These are phyloP conservation scores for Eristalis arbustorum DNA, from an alignment of 2,888 invertebrate genomes.

Conservation along the genomic window DNA sequence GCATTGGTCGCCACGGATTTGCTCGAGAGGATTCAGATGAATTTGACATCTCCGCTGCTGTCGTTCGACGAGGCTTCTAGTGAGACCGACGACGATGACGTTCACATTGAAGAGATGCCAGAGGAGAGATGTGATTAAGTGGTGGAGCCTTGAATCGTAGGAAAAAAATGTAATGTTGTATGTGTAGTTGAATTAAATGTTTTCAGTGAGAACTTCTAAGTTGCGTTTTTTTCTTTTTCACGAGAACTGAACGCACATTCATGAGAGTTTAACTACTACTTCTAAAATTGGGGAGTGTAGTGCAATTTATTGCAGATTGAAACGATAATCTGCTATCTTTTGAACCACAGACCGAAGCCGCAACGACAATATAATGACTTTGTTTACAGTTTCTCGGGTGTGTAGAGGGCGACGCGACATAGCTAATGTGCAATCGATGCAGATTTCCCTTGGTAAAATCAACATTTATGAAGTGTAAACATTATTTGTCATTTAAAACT, in stretches of 20 bases:
- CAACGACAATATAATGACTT: constrained; percentile 48
- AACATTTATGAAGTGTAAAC: constrained; percentile 54
- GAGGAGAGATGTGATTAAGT: constrained; percentile 23
- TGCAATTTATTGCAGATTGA: background rate
- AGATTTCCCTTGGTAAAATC: constrained; percentile 17
- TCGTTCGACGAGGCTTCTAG: constrained; percentile 71
- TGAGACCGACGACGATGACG: constrained; percentile 74
- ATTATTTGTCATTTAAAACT: constrained; percentile 52
- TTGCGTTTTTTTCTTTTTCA: background rate
- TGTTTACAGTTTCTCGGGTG: constrained; percentile 43
- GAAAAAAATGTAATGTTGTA: background rate
- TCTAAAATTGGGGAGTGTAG: background rate
- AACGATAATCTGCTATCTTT: background rate
- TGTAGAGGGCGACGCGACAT: constrained; percentile 6
- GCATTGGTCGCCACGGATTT: constrained; percentile 88
- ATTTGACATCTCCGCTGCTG: constrained; percentile 54
- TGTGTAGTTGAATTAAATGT: constrained; percentile 21
- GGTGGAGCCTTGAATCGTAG: background rate
- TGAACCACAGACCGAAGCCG: background rate
- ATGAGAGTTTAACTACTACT: background rate
- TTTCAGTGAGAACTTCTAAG: background rate
- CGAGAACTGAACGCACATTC: background rate
- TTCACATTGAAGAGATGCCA: constrained; percentile 76
- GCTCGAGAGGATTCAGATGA: constrained; percentile 82
- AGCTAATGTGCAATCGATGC: constrained; percentile 38